phyloP scores from a whole-genome alignment of 2,113 vertebrate genomes.

The Ctenodactylus gundi region DNA sequence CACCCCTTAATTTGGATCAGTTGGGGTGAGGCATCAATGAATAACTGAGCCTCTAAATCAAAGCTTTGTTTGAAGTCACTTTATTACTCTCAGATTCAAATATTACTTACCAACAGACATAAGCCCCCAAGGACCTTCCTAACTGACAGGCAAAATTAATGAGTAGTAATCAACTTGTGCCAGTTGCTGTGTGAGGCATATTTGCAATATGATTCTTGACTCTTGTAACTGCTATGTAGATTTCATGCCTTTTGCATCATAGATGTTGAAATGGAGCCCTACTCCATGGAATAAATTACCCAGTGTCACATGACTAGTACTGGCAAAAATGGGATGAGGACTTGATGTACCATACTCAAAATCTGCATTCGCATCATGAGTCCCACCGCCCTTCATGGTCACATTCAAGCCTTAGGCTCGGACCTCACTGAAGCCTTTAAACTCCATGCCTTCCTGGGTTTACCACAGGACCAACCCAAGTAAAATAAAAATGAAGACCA shows the following conservation, averaged over 20 bases:
- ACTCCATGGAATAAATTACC: neutral
- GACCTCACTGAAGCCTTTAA: accelerated
- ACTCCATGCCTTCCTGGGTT: neutral
- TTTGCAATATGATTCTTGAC: neutral
- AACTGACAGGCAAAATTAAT: neutral
- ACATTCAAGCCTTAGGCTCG: accelerated
- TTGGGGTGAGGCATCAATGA: neutral
- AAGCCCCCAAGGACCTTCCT: neutral
- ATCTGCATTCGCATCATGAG: accelerated
- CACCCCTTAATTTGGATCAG: neutral
- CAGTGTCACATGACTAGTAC: neutral
- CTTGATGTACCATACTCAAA: no score
- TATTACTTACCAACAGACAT: neutral
- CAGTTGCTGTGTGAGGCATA: neutral
- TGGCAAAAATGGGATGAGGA: neutral
- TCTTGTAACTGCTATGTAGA: neutral
- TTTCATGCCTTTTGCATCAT: neutral
- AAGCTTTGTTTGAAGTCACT: neutral
- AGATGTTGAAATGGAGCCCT: neutral
- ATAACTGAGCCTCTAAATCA: neutral
- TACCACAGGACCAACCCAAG: neutral
- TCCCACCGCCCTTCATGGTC: accelerated
- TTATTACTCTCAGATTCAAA: neutral
- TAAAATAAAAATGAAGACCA: neutral
- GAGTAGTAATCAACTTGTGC: neutral